Evolutionary conservation across 2,888 invertebrate species (phyloP).

Genomic region (Neuroscelio doddi): DNA sequence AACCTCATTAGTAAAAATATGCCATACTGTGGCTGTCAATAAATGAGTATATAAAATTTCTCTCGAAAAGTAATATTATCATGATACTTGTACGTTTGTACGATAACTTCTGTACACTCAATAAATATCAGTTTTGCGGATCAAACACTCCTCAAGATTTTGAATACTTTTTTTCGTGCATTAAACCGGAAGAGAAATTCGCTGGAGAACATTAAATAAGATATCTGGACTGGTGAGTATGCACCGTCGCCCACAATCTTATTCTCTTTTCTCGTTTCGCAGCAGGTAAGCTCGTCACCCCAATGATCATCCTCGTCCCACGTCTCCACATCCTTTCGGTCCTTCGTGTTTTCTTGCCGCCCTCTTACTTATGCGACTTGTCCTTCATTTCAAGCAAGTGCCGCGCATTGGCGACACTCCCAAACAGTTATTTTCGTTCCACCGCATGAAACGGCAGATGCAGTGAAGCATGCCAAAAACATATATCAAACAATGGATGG

Average conservation of each 20-base stretch:
- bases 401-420: slow-evolving; percentile 35
- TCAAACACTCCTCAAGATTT: slow-evolving; percentile 14
- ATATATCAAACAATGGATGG: slow-evolving; percentile 31
- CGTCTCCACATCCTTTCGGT: slow-evolving; percentile 13
- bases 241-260: slow-evolving; percentile 17
- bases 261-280: slow-evolving; percentile 53
- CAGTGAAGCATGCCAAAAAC: slow-evolving; percentile 35
- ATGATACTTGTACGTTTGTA: too few relatives aligned
- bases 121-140: neutral
- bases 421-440: slow-evolving; percentile 27
- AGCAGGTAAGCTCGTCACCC: slow-evolving; percentile 50
- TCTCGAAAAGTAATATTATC: too few relatives aligned
- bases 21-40: too few relatives aligned
- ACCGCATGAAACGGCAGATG: slow-evolving; percentile 19
- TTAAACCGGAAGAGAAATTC: slow-evolving; percentile 38
- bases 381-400: slow-evolving; percentile 34
- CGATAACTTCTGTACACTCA: too few relatives aligned
- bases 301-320: slow-evolving; percentile 50
- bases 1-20: too few relatives aligned
- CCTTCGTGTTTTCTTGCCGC: slow-evolving; percentile 18
- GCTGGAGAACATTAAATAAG: slow-evolving; percentile 27
- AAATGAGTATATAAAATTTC: too few relatives aligned
- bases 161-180: slow-evolving; percentile 10
- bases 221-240: slow-evolving; percentile 12
- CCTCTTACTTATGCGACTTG: slow-evolving; percentile 27